Evolutionary conservation across 2,113 vertebrate species (phyloP), one percentile per base, ranked within the genome.

Genomic region (Marmota monax): DNA sequence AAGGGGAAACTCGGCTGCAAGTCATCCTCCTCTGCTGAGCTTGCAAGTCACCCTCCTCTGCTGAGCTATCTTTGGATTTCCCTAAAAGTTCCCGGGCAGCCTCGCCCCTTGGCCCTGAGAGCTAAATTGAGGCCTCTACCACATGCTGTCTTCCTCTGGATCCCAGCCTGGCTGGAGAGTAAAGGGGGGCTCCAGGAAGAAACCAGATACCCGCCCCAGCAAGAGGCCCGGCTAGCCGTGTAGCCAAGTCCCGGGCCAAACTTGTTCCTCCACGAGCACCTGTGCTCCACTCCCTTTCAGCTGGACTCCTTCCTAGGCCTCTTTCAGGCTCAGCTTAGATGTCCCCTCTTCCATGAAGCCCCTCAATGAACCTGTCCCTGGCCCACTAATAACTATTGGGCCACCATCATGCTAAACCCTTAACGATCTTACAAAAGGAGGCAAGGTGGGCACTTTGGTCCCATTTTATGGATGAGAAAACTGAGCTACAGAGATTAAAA

Each of bases 21-120:
- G 73, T 96, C 96, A 97, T 92, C 90, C 79, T 84, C 84, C 84
- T 87, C 86, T 93, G 76, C 45, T 58, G 78, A 80, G 96, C 97
- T 98, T 79, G 4, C 34, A 4, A 92, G 67, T 96, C 96, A 97
- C 92, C 90, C 79, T 84, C 79, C 84, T 87, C 86, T 93, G 76
- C 45, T 58, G 78, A 80, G 96, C 97, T 98, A 98, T 97, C 97
- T 98, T 97, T 95, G 84, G 97, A 93, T 93, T 92, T 97, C 96
- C 93, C 79, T 94, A 18, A 63, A 82, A 78, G 51, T 16, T 86
- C 45, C 45, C 32, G 23, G 80, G 6, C 37, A 79, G 94, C 88
- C 91, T 76, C 73, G 1, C n/a, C 72, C 88, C 56, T 69, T 20
- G 8, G 79, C 70, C 77, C 86, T 22, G 14, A 82, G 34, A 78